These are phyloP conservation scores for Crypturellus undulatus DNA, from an alignment of 2,113 vertebrate genomes.

Conservation along the genomic window DNA sequence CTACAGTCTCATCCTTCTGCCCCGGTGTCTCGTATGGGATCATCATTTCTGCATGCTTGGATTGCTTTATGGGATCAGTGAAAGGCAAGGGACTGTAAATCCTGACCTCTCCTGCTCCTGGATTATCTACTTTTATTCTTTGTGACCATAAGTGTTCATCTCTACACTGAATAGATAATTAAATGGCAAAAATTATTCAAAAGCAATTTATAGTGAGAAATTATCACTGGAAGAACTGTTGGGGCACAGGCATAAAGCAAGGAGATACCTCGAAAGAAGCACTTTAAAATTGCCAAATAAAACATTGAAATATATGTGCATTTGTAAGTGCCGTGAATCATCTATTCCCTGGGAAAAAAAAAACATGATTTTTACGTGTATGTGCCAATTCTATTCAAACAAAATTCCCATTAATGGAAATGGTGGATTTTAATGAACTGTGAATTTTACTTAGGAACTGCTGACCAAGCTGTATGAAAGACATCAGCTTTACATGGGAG, in stretches of 20 bases:
- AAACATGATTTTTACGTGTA: neutral
- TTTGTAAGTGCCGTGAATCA: neutral
- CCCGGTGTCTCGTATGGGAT: slow-evolving; percentile 47
- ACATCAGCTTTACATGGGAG: slow-evolving; percentile 44
- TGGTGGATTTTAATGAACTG: neutral
- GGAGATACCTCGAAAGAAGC: neutral
- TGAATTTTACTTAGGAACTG: slow-evolving; percentile 19
- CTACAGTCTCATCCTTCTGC: slow-evolving; percentile 53
- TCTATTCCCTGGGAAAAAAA: neutral
- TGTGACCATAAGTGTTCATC: slow-evolving; percentile 63
- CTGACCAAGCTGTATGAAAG: slow-evolving; percentile 34
- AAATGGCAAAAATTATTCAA: slow-evolving; percentile 71
- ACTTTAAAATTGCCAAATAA: slow-evolving; percentile 21
- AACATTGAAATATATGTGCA: neutral
- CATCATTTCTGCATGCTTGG: slow-evolving; percentile 70
- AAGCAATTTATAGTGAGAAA: slow-evolving; percentile 55
- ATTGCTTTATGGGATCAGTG: slow-evolving; percentile 70
- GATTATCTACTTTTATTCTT: slow-evolving; percentile 69
- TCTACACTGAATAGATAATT: slow-evolving; percentile 65
- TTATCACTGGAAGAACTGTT: neutral
- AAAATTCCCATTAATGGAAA: slow-evolving; percentile 1
- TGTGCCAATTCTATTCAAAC: neutral
- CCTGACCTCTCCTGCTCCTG: slow-evolving; percentile 59
- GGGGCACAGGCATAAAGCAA: neutral
- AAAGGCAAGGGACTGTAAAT: slow-evolving; percentile 69